A percentile compares a stretch with the other conserved stretches of the same genome.
These are phyloP conservation scores for Kuschelorhynchus macadamiae DNA, from an alignment of 2,888 invertebrate species.

Conservation along the genomic window DNA sequence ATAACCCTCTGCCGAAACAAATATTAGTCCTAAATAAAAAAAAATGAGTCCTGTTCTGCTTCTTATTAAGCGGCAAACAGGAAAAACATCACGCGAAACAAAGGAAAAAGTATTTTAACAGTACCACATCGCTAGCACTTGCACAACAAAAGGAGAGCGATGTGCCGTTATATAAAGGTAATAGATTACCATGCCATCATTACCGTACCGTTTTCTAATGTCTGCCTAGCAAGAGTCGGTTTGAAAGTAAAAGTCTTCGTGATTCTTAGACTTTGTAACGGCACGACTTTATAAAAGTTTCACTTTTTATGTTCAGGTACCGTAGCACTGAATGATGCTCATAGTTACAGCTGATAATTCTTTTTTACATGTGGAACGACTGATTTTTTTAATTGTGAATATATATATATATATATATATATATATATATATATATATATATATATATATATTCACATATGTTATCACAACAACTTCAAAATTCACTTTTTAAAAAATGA, in stretches of 20 bases:
- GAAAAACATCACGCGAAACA: constrained; percentile 13
- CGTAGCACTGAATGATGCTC: constrained; percentile 27
- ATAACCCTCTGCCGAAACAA: too few relatives aligned
- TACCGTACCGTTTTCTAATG: constrained; percentile 2
- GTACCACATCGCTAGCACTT: constrained; percentile 3
- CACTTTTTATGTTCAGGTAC: constrained; percentile 26
- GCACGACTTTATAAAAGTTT: constrained; percentile 25
- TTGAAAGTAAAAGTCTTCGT: constrained; percentile 20
- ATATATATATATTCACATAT: too few relatives aligned
- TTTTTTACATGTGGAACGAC: too few relatives aligned
- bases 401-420: too few relatives aligned
- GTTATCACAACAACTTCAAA: too few relatives aligned
- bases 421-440: too few relatives aligned
- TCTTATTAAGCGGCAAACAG: not conserved
- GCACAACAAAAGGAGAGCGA: constrained; percentile 30
- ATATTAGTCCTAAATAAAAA: too few relatives aligned
- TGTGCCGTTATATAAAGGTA: constrained; percentile 38
- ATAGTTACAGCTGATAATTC: constrained; percentile 19
- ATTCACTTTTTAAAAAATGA: too few relatives aligned
- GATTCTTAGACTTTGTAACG: constrained; percentile 25
- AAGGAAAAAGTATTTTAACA: constrained; percentile 21
- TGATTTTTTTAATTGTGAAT: too few relatives aligned
- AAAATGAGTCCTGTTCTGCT: not conserved
- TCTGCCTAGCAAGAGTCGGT: not conserved
- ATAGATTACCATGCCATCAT: constrained; percentile 35